Conservation (phyloP, 2,888 invertebrate species). For the Onchidella celtica region DNA sequence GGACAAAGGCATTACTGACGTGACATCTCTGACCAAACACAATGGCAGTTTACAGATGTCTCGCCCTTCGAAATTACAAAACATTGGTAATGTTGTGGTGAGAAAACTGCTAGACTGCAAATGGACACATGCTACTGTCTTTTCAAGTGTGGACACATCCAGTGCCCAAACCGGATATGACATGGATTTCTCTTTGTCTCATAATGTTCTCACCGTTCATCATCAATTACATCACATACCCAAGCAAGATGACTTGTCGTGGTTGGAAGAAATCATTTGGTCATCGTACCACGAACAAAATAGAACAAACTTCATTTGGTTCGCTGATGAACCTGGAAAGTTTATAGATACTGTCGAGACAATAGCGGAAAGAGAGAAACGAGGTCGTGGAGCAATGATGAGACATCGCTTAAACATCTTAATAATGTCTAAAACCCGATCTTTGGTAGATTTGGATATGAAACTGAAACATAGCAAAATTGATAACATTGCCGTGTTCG, state of each 20-base stretch:
- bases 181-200: neutral
- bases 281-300: neutral
- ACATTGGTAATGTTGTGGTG: neutral
- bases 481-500: conserved; percentile 4
- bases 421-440: no score
- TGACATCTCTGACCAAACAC: no score
- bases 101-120: neutral
- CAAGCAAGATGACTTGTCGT: neutral
- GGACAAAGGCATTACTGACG: no score
- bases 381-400: conserved; percentile 5
- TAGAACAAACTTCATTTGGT: neutral
- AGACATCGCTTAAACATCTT: neutral
- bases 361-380: neutral
- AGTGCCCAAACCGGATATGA: neutral
- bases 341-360: neutral
- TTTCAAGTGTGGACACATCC: neutral
- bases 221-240: no score
- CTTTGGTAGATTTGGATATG: no score
- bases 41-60: no score
- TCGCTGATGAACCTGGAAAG: neutral
- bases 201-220: no score
- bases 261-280: neutral
- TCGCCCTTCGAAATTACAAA: no score
- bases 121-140: neutral
- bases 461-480: no score